Conservation (phyloP, 2,888 invertebrate genomes). For the Leptopilina myrica region DNA sequence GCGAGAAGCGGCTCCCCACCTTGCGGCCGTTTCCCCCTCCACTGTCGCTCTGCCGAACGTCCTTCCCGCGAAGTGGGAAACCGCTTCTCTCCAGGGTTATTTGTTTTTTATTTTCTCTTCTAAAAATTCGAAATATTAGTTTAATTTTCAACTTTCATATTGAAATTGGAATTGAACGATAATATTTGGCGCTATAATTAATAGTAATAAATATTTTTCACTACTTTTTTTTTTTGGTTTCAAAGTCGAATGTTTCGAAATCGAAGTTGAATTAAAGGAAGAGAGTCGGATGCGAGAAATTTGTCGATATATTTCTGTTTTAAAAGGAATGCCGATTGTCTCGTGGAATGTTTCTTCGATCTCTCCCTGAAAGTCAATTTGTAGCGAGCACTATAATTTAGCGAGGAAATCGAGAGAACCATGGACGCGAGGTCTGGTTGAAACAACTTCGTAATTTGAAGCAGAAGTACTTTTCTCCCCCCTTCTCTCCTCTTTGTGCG, state of each 20-base stretch:
- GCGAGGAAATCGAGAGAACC: constrained; percentile 25
- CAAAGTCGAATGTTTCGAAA: not conserved
- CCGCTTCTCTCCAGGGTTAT: no score
- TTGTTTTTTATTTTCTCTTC: no score
- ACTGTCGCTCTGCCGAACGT: no score
- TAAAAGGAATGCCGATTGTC: constrained; percentile 35
- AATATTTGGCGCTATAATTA: no score
- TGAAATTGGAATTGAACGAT: no score
- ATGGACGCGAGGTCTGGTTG: constrained; percentile 8
- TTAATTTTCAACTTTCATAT: no score
- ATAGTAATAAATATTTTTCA: no score
- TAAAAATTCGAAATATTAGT: no score
- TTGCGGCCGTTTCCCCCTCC: no score
- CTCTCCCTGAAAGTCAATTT: constrained; percentile 16
- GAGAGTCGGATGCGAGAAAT: not conserved
- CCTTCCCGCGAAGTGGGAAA: no score
- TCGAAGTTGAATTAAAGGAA: not conserved
- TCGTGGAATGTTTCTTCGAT: constrained; percentile 31
- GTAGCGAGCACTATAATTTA: constrained; percentile 24
- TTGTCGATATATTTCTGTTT: constrained; percentile 2
- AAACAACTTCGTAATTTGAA: constrained; percentile 31
- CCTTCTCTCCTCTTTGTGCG: not conserved
- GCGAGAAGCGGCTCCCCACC: no score
- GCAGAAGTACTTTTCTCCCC: constrained; percentile 10
- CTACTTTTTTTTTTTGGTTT: not conserved